These are phyloP conservation scores for Liolophura sinensis DNA, from an alignment of 1,140 invertebrate species.

Conservation along the genomic window DNA sequence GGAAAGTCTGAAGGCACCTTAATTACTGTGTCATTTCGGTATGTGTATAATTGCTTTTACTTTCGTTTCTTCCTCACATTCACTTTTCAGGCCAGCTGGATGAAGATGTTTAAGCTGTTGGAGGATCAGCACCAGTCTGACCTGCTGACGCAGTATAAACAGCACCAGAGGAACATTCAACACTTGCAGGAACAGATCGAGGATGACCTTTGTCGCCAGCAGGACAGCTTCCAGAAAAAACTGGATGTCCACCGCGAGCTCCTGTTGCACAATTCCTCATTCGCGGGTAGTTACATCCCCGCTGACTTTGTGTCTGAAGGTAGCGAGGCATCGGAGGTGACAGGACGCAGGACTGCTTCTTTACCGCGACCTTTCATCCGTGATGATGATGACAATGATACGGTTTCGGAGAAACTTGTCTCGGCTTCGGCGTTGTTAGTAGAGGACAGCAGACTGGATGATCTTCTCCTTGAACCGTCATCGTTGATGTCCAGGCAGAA, in stretches of 20 bases:
- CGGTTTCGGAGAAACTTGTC: too few species aligned
- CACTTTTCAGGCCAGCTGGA: constrained; percentile 34
- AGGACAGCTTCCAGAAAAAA: constrained; percentile 27
- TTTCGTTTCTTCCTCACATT: neutral
- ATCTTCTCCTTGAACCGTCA: too few species aligned
- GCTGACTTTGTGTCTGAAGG: constrained; percentile 17
- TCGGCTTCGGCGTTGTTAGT: too few species aligned
- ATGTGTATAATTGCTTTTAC: too few species aligned
- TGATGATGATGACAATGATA: too few species aligned
- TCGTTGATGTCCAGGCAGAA: too few species aligned
- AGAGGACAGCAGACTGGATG: too few species aligned
- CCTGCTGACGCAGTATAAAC: constrained; percentile 31
- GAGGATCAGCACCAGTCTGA: constrained; percentile 38
- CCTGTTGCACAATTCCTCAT: constrained; percentile 2
- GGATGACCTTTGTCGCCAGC: constrained; percentile 31
- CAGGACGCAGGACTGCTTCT: neutral
- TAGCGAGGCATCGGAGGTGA: constrained; percentile 9
- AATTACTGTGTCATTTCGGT: too few species aligned
- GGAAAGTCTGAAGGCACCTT: too few species aligned
- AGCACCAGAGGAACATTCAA: constrained; percentile 37
- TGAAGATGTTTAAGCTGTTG: constrained; percentile 39
- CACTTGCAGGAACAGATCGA: constrained; percentile 39
- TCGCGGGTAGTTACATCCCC: constrained; percentile 9
- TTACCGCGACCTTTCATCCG: neutral
- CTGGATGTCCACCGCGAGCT: constrained; percentile 30